Base-by-base conservation (phyloP, 2,888 invertebrate species). In the Thymelicus acteon region DNA sequence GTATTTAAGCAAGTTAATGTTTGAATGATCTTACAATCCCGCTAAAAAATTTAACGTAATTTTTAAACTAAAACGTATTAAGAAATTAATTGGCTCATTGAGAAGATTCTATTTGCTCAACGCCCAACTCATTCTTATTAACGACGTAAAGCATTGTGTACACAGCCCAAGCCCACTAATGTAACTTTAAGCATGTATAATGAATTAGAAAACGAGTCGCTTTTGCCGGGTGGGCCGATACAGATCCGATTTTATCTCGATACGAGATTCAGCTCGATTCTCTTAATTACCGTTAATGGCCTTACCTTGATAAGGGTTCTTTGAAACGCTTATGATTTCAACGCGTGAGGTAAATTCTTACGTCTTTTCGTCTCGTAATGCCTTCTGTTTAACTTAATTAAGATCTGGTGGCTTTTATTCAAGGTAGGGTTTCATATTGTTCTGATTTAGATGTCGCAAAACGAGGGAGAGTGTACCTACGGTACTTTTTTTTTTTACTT, bases 261-360 rank as follows among this genome's bases (percentile, higher is more conserved):
- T 88, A 85, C 84, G 80, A 84, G 89, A 91, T 91, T 88, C 84
- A 85, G 82, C 81, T 85, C 84, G 90, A 92, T 92, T 88, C 85
- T 84, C 85, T 92, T 92, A 92, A 92, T 92, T 92, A 91, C 92
- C 85, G 88, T 91, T 92, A 91, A 92, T 92, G 91, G 90, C 86
- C 77, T 74, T 73, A 78, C 78, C 79, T 78, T 73, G 64, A 70
- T 75, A 76, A 78, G 83, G 80, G 79, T 92, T 92, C 91, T 89
- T 90, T 88, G 91, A 91, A 92, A 91, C 92, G 92, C 89, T 92
- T 91, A 91, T 92, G 92, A 92, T 91, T 91, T 91, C 90, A 85
- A 89, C 86, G 91, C 89, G 92, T 89, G 90, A 91, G 90, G 90
- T 89, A 86, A 87, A 88, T 87, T 87, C 86, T 76, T 83, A 68